phyloP scores from a whole-genome alignment of 2,797 vertebrate species.

The Pseudopleuronectes americanus region DNA sequence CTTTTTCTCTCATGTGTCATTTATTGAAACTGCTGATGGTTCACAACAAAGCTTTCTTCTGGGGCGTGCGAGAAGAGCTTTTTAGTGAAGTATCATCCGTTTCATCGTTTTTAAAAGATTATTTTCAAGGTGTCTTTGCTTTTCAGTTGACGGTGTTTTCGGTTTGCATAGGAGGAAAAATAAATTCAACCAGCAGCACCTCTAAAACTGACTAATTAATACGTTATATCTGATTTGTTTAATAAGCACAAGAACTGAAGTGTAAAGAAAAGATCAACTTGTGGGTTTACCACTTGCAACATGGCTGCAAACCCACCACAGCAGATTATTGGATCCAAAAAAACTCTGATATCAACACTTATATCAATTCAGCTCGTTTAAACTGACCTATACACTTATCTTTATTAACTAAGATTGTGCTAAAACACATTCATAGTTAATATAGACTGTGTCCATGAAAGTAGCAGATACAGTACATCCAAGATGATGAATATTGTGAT shows the following conservation, averaged over 20 bases:
- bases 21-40: conserved; percentile 65
- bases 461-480: too few species aligned
- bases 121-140: conserved; percentile 24
- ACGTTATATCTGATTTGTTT: background rate
- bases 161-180: conserved; percentile 19
- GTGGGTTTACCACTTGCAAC: background rate
- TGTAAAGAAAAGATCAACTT: background rate
- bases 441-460: too few species aligned
- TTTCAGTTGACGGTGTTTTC: conserved; percentile 27
- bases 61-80: conserved; percentile 22
- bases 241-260: background rate
- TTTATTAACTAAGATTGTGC: too few species aligned
- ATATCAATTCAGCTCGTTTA: background rate
- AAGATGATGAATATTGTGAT: too few species aligned
- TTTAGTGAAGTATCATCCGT: conserved; percentile 35
- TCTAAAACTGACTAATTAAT: background rate
- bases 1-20: conserved; percentile 60
- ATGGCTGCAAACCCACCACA: background rate
- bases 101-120: conserved; percentile 42
- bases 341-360: background rate
- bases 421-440: too few species aligned
- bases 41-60: conserved; percentile 52
- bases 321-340: background rate
- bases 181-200: background rate
- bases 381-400: background rate